Percentiles rank a stretch among this genome's conserved stretches.
Evolutionary conservation across 2,888 invertebrate genomes (phyloP).

Genomic region (Cosmorhoe ocellata): DNA sequence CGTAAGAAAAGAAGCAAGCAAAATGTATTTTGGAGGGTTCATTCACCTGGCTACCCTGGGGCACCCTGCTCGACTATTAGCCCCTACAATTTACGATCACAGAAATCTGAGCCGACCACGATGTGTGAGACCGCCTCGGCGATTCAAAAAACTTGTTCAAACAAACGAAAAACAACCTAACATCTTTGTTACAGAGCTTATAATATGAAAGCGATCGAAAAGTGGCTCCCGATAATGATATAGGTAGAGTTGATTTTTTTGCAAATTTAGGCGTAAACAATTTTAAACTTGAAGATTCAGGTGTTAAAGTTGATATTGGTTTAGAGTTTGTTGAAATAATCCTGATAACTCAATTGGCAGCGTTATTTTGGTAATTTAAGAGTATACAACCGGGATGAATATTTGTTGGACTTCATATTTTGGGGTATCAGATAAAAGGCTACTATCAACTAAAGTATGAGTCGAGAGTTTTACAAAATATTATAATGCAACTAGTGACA

Average conservation of each 20-base stretch:
- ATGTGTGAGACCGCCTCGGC: conserved; percentile 68
- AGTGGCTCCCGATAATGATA: conserved; percentile 42
- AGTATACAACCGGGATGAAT: conserved; percentile 52
- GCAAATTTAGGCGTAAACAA: conserved; percentile 36
- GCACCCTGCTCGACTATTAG: conserved; percentile 62
- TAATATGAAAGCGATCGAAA: conserved; percentile 20
- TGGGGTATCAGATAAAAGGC: too few species aligned
- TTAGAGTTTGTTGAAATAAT: conserved; percentile 18
- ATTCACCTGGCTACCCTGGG: conserved; percentile 53
- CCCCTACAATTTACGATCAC: conserved; percentile 62
- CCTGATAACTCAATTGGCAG: conserved; percentile 68
- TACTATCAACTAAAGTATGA: too few species aligned
- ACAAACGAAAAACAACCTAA: conserved; percentile 23
- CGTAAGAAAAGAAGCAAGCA: conserved; percentile 35
- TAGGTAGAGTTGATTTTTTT: conserved; percentile 42
- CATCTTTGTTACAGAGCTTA: conserved; percentile 15
- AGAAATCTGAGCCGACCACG: conserved; percentile 51
- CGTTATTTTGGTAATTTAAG: conserved; percentile 60
- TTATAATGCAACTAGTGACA: too few species aligned
- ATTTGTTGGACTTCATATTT: too few species aligned
- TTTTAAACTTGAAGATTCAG: conserved; percentile 28
- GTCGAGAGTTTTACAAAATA: too few species aligned
- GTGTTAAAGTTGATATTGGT: conserved; percentile 42
- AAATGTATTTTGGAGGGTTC: conserved; percentile 51
- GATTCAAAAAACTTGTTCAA: conserved; percentile 29